A percentile compares a stretch with the other conserved stretches of the same genome.
Evolutionary conservation across 2,888 invertebrate genomes (phyloP).

Genomic region (Mesochorus sp.): DNA sequence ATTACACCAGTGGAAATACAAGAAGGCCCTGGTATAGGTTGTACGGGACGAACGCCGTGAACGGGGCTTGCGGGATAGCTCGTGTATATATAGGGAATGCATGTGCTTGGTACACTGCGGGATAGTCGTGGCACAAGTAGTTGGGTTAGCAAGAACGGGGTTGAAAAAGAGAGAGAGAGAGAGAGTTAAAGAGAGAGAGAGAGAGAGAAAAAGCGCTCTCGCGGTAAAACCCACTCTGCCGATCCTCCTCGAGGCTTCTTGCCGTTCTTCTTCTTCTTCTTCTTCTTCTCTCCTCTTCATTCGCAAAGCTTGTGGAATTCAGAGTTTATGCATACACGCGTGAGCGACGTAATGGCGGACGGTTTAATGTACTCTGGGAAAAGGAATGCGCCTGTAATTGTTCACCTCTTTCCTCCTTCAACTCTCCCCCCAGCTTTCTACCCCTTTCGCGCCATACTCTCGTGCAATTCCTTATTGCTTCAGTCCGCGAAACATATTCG

Average conservation of each 20-base stretch:
- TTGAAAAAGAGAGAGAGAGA: conserved; percentile 6
- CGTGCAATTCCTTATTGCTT: neutral
- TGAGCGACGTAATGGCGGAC: conserved; percentile 39
- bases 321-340: conserved; percentile 45
- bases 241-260: conserved; percentile 32
- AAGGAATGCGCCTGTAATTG: conserved; percentile 56
- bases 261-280: conserved; percentile 31
- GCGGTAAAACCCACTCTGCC: conserved; percentile 45
- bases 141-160: neutral
- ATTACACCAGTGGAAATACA: conserved; percentile 74
- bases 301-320: conserved; percentile 58
- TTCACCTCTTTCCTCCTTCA: neutral
- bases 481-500: no score
- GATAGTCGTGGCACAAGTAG: conserved; percentile 1
- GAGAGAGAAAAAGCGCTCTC: neutral
- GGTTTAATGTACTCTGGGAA: conserved; percentile 47
- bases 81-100: neutral
- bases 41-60: conserved; percentile 28
- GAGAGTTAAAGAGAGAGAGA: neutral
- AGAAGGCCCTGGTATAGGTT: conserved; percentile 44
- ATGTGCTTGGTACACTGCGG: neutral
- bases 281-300: conserved; percentile 34
- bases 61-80: conserved; percentile 15
- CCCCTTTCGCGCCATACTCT: neutral
- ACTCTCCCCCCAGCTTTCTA: neutral